Evolutionary conservation across 2,888 invertebrate species (phyloP).

Genomic region (Ypsolopha scabrella): DNA sequence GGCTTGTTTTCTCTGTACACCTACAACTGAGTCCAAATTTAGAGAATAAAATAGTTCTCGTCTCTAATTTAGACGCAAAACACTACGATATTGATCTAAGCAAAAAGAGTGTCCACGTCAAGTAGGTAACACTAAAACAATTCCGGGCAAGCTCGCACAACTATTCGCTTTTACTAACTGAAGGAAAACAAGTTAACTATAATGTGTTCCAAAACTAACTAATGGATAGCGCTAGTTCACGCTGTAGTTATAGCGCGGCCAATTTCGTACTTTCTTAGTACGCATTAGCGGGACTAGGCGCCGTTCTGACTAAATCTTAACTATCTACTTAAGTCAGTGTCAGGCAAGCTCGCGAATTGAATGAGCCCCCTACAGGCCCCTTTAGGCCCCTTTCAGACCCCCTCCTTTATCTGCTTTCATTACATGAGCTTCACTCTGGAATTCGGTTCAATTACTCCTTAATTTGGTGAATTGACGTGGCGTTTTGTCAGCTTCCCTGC

Average conservation of each 20-base stretch:
- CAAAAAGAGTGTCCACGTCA: no score
- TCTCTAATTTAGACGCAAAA: no score
- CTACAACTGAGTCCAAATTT: no score
- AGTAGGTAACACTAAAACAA: not conserved
- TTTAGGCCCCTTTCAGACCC: slow-evolving; percentile 20
- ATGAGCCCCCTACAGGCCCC: slow-evolving; percentile 37
- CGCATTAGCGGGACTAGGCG: slow-evolving; percentile 53
- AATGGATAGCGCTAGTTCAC: slow-evolving; percentile 59
- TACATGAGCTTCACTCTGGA: slow-evolving; percentile 56
- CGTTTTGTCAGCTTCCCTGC: slow-evolving; percentile 54
- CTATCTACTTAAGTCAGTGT: slow-evolving; percentile 61
- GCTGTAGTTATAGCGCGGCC: slow-evolving; percentile 56
- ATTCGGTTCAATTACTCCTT: slow-evolving; percentile 59
- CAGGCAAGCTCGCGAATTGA: slow-evolving; percentile 50
- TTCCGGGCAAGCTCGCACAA: not conserved
- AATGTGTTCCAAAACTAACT: slow-evolving; percentile 60
- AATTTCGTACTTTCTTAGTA: slow-evolving; percentile 61
- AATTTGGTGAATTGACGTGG: slow-evolving; percentile 57
- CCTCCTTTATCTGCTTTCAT: slow-evolving; percentile 59
- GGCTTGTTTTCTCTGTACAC: no score
- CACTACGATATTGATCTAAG: no score
- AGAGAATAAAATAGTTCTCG: no score
- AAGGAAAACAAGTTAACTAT: slow-evolving; percentile 53
- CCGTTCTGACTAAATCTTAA: slow-evolving; percentile 56
- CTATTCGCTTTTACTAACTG: slow-evolving; percentile 35